A percentile compares a stretch with the other conserved stretches of the same genome.
These are phyloP conservation scores for Etheostoma nigrum DNA, from an alignment of 2,797 vertebrate genomes.

Conservation along the genomic window DNA sequence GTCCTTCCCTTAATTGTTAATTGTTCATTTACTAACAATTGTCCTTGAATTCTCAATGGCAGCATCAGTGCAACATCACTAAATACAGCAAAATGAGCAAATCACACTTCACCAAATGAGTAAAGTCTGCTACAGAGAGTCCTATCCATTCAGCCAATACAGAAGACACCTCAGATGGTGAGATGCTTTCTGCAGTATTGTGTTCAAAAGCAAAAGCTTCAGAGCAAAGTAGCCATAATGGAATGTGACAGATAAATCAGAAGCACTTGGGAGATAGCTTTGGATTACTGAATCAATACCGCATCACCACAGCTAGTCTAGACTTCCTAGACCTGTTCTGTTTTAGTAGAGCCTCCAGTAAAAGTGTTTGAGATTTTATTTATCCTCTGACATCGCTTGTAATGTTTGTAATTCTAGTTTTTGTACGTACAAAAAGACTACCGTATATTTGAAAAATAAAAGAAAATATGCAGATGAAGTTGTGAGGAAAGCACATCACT, in stretches of 20 bases:
- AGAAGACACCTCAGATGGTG: slow-evolving; percentile 66
- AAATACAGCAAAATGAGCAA: slow-evolving; percentile 66
- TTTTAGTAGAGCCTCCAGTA: slow-evolving; percentile 38
- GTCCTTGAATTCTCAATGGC: slow-evolving; percentile 35
- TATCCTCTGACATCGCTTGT: slow-evolving; percentile 21
- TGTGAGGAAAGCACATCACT: slow-evolving; percentile 4
- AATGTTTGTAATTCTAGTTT: slow-evolving; percentile 27
- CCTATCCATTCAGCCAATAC: slow-evolving; percentile 62
- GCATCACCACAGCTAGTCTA: slow-evolving; percentile 51
- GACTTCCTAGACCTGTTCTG: slow-evolving; percentile 48
- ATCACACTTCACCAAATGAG: slow-evolving; percentile 66
- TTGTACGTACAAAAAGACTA: slow-evolving; percentile 6
- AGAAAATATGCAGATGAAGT: slow-evolving; percentile 21
- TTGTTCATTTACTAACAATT: slow-evolving; percentile 58
- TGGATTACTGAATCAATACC: slow-evolving; percentile 79
- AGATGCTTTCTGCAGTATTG: slow-evolving; percentile 68
- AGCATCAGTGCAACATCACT: slow-evolving; percentile 46
- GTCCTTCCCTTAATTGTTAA: slow-evolving; percentile 28
- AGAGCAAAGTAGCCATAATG: slow-evolving; percentile 72
- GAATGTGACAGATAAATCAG: slow-evolving; percentile 84
- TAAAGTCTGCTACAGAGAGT: slow-evolving; percentile 66
- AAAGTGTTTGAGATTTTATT: slow-evolving; percentile 34
- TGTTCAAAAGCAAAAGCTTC: slow-evolving; percentile 70
- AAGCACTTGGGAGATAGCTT: slow-evolving; percentile 77
- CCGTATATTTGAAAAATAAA: slow-evolving; percentile 23